Percentiles rank a stretch among this genome's conserved stretches.
Conservation (phyloP, 2,888 invertebrate genomes). For the Dinocampus coccinellae region DNA sequence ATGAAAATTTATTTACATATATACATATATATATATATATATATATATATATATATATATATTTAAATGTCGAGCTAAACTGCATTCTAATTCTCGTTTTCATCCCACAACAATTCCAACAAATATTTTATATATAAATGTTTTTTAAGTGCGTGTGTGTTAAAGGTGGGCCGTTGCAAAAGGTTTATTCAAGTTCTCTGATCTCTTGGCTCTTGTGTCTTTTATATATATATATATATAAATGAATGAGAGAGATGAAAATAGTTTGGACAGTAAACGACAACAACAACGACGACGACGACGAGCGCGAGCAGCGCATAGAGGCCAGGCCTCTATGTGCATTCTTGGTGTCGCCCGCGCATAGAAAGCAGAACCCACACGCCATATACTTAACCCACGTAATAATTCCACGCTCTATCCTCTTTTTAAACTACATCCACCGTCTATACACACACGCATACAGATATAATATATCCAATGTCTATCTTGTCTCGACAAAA, state of each 20-base stretch:
- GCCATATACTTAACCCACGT: conserved; percentile 61
- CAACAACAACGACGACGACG: conserved; percentile 33
- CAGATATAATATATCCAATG: neutral
- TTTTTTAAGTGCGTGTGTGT: conserved; percentile 44
- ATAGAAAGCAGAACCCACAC: conserved; percentile 60
- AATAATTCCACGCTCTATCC: conserved; percentile 40
- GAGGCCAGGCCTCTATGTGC: conserved; percentile 39
- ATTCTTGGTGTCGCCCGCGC: conserved; percentile 59
- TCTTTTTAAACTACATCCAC: too few relatives aligned
- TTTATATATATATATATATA: conserved; percentile 21
- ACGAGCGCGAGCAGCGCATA: conserved; percentile 27
- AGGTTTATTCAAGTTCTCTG: conserved; percentile 45
- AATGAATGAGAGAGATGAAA: conserved; percentile 31
- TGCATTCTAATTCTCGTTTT: neutral
- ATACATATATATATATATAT: too few relatives aligned
- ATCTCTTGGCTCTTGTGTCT: conserved; percentile 36
- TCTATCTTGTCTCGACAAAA: conserved; percentile 8
- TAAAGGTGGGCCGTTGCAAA: conserved; percentile 42
- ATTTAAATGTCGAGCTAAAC: neutral
- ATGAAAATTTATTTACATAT: too few relatives aligned
- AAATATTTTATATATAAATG: conserved; percentile 12
- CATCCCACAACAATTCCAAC: conserved; percentile 12
- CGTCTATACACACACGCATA: conserved; percentile 5
- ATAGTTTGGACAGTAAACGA: conserved; percentile 9
- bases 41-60: too few relatives aligned